phyloP scores from a whole-genome alignment of 2,797 vertebrate genomes.

The Xenopus petersii region DNA sequence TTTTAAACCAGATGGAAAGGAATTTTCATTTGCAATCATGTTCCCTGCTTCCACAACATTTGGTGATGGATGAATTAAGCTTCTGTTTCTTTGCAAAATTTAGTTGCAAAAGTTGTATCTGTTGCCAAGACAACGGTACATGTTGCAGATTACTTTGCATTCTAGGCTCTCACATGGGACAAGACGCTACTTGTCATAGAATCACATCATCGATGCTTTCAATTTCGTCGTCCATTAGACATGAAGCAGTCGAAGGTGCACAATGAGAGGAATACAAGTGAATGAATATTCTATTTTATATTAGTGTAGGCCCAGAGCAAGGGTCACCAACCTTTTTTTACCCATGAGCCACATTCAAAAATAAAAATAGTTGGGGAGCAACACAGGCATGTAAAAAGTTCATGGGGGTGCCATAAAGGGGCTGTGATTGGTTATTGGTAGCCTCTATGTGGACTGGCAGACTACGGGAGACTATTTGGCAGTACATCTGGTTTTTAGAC shows the following conservation, averaged over 20 bases:
- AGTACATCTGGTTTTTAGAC: too few relatives aligned
- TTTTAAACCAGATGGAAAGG: constrained; percentile 35
- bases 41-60: constrained; percentile 36
- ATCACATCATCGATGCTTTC: constrained; percentile 11
- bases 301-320: too few relatives aligned
- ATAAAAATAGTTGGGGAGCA: too few relatives aligned
- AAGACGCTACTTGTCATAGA: constrained; percentile 28
- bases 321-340: too few relatives aligned
- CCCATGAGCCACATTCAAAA: too few relatives aligned
- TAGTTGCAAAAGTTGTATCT: constrained; percentile 23
- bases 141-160: constrained; percentile 31
- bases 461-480: too few relatives aligned
- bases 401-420: too few relatives aligned
- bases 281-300: too few relatives aligned
- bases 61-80: constrained; percentile 37
- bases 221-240: constrained; percentile 16
- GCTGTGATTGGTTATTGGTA: too few relatives aligned
- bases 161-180: constrained; percentile 39
- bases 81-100: constrained; percentile 35
- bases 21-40: constrained; percentile 34
- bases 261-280: neutral
- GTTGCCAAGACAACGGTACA: constrained; percentile 36
- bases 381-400: too few relatives aligned
- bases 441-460: too few relatives aligned
- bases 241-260: constrained; percentile 8